Evolutionary conservation across 35 echinoderm and acorn worm genomes (phyloP).

Genomic region (Apostichopus parvimensis): DNA sequence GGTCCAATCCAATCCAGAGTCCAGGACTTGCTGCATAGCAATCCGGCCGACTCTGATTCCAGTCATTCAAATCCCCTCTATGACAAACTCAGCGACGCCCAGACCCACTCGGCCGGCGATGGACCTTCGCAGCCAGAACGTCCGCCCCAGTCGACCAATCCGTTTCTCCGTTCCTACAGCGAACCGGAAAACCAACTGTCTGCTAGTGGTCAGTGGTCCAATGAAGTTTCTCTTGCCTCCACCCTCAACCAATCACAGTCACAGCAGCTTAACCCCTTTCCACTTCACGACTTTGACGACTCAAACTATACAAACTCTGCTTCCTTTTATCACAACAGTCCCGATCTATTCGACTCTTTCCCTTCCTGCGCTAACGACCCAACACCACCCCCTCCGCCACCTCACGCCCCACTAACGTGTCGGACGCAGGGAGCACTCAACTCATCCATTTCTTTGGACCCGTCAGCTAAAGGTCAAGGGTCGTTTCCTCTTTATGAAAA

Average conservation of each 20-base stretch:
- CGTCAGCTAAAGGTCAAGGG: neutral
- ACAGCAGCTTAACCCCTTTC: constrained; percentile 58
- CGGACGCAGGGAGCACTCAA: constrained; percentile 33
- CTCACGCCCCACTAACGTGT: constrained; percentile 52
- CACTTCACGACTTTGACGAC: constrained; percentile 26
- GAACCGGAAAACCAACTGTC: constrained; percentile 42
- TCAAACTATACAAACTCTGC: constrained; percentile 35
- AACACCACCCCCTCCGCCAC: constrained; percentile 26
- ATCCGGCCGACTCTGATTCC: neutral
- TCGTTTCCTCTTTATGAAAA: constrained; percentile 54
- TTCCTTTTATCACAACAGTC: constrained; percentile 51
- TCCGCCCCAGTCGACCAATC: constrained; percentile 58
- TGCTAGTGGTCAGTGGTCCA: constrained; percentile 55
- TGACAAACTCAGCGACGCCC: constrained; percentile 61
- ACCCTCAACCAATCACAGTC: constrained; percentile 47
- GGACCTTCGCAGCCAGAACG: neutral
- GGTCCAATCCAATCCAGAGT: neutral
- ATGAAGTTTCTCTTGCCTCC: constrained; percentile 27
- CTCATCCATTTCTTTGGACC: constrained; percentile 30
- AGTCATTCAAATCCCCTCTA: constrained; percentile 71
- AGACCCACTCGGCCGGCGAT: constrained; percentile 34
- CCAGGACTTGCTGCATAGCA: neutral
- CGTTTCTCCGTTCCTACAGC: constrained; percentile 79
- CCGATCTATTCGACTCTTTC: constrained; percentile 49
- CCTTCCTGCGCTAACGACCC: constrained; percentile 53